Evolutionary conservation across 2,888 invertebrate species (phyloP).

Genomic region (Hoplodrina ambigua): DNA sequence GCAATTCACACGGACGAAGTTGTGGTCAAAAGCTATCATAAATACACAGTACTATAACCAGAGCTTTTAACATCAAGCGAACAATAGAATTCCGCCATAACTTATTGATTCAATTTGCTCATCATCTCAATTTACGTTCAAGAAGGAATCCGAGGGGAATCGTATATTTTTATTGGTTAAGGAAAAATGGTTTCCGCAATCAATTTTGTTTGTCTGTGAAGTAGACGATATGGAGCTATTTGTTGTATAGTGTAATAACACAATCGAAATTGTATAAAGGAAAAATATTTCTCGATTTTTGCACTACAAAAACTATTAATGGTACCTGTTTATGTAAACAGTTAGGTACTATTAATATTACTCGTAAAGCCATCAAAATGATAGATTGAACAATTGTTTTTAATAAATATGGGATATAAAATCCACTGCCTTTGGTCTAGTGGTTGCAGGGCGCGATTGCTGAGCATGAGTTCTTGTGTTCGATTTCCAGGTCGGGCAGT

Average conservation of each 20-base stretch:
- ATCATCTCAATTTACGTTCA: conserved; percentile 25
- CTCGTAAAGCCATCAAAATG: too few relatives aligned
- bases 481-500: too few relatives aligned
- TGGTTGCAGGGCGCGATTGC: too few relatives aligned
- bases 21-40: too few relatives aligned
- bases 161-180: conserved; percentile 33
- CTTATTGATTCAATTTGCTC: conserved; percentile 13
- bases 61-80: background rate
- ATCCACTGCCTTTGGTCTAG: too few relatives aligned
- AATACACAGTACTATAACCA: background rate
- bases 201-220: conserved; percentile 21
- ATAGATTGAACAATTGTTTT: too few relatives aligned
- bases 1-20: background rate
- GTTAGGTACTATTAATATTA: too few relatives aligned
- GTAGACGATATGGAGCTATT: conserved; percentile 8
- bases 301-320: background rate
- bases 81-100: background rate
- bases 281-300: too few relatives aligned
- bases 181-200: conserved; percentile 25
- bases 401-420: too few relatives aligned
- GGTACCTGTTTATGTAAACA: too few relatives aligned
- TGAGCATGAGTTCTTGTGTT: too few relatives aligned
- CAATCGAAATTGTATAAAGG: background rate
- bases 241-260: background rate
- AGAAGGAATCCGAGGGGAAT: conserved; percentile 1